Base-by-base conservation (phyloP, 2,113 vertebrate species). In the Eulacestoma nigropectus region DNA sequence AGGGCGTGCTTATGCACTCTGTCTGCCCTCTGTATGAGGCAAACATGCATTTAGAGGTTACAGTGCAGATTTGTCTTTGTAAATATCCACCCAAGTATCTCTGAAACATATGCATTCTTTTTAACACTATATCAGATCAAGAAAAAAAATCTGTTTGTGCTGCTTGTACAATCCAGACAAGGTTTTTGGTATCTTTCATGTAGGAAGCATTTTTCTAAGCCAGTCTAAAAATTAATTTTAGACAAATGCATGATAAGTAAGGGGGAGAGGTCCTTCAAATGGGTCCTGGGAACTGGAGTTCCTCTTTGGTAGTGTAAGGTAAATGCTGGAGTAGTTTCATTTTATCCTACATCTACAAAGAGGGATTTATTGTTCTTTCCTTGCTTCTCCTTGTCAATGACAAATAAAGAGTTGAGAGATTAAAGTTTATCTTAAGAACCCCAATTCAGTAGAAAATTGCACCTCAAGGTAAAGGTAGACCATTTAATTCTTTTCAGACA, bases 371-470 rank as follows among this genome's bases (percentile, higher is more conserved):
- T 87, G 37, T 83, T 93, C 46, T 95, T 84, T 72, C 62, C 59
- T 93, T 95, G 72, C 49, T 95, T 94, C 81, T 95, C 64, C 78
- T 95, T 93, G 80, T 80, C 85, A 89, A 70, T 77, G 94, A 95
- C 80, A 95, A 80, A 90, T 65, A 87, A 91, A 65, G 80, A 88
- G 29, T 27, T 88, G 72, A 95, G 79, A 96, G 90, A 94, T 80
- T 91, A 91, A 93, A 93, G 67, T 94, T 92, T 90, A 74, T 79
- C 80, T 87, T 81, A 79, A 79, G 67, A 75, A 65, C 39, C 32
- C 95, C 77, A 50, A 50, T 93, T 87, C 68, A 86, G 57, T 39
- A 78, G 74, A 96, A 96, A 95, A 96, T 87, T 94, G 20, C 39
- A 73, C 56, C 91, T 94, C 76, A 86, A 60, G 70, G 52, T 86